A percentile compares a stretch with the other conserved stretches of the same genome.
Evolutionary conservation across 2,113 vertebrate genomes (phyloP).

Genomic region (Lichenostomus cassidix): DNA sequence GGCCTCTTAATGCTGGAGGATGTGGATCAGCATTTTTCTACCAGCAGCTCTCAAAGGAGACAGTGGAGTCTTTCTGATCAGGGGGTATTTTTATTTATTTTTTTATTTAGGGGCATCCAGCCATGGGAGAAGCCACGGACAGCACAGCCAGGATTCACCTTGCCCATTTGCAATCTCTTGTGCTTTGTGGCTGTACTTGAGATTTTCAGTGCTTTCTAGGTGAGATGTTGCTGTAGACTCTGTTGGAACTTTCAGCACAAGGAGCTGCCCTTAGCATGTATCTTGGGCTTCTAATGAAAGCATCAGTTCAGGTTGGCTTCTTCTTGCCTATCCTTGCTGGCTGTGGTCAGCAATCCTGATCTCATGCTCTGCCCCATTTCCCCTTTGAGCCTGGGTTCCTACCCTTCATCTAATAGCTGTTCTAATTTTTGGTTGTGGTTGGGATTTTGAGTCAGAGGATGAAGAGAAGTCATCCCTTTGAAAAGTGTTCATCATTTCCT

Average conservation of each 20-base stretch:
- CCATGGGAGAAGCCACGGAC: not conserved
- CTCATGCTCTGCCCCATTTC: fast-evolving
- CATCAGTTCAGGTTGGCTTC: not conserved
- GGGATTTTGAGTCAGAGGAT: not conserved
- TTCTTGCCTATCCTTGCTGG: not conserved
- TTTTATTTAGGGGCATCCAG: not conserved
- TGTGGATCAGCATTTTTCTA: not conserved
- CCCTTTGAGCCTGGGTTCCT: not conserved
- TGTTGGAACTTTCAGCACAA: not conserved
- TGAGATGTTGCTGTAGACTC: not conserved
- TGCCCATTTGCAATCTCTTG: not conserved
- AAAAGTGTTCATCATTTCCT: not conserved
- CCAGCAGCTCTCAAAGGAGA: not conserved
- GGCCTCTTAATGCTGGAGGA: not conserved
- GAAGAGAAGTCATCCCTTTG: not conserved
- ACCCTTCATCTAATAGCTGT: not conserved
- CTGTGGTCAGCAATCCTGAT: not conserved
- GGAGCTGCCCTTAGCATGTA: fast-evolving
- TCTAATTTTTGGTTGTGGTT: not conserved
- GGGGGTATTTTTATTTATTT: not conserved
- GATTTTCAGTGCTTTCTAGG: not conserved
- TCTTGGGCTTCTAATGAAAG: not conserved
- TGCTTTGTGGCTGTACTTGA: not conserved
- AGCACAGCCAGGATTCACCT: not conserved
- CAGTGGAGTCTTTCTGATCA: not conserved